phyloP scores from a whole-genome alignment of 2,888 invertebrate species.

The Caenorhabditis zanzibari region DNA sequence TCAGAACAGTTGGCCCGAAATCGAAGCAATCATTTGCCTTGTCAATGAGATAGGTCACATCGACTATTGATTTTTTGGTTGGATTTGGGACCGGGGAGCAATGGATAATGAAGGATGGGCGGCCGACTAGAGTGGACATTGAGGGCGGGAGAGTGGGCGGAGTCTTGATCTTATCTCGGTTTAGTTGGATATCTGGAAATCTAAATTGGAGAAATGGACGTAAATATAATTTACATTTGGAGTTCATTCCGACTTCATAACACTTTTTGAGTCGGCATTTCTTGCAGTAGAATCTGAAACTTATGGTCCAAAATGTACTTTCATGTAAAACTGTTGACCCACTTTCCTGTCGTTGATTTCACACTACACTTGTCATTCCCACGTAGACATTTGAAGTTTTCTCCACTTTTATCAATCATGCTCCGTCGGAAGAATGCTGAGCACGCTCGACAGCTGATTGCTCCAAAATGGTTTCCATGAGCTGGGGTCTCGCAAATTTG shows the following conservation, averaged over 20 bases:
- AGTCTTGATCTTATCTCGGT: slow-evolving; percentile 42
- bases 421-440: slow-evolving; percentile 35
- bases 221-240: slow-evolving; percentile 18
- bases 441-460: slow-evolving; percentile 32
- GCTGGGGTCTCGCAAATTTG: slow-evolving; percentile 28
- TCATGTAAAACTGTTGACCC: background rate
- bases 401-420: slow-evolving; percentile 21
- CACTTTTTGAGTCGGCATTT: slow-evolving; percentile 38
- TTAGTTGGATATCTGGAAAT: slow-evolving; percentile 44
- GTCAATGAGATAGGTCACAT: slow-evolving; percentile 35
- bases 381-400: slow-evolving; percentile 30
- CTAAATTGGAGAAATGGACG: background rate
- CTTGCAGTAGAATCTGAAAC: slow-evolving; percentile 39
- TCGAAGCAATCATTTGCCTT: slow-evolving; percentile 30
- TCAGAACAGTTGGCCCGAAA: slow-evolving; percentile 7
- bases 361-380: slow-evolving; percentile 21
- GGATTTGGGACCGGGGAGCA: slow-evolving; percentile 4
- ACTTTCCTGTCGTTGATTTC: slow-evolving; percentile 20
- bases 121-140: slow-evolving; percentile 38
- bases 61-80: slow-evolving; percentile 11
- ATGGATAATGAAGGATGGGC: slow-evolving; percentile 42
- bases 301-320: background rate
- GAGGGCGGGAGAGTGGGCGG: slow-evolving; percentile 4
- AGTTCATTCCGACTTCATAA: slow-evolving; percentile 32
- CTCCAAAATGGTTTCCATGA: slow-evolving; percentile 48